A percentile compares a stretch with the other conserved stretches of the same genome.
Conservation (phyloP, 2,888 invertebrate genomes). For the Patella pellucida region DNA sequence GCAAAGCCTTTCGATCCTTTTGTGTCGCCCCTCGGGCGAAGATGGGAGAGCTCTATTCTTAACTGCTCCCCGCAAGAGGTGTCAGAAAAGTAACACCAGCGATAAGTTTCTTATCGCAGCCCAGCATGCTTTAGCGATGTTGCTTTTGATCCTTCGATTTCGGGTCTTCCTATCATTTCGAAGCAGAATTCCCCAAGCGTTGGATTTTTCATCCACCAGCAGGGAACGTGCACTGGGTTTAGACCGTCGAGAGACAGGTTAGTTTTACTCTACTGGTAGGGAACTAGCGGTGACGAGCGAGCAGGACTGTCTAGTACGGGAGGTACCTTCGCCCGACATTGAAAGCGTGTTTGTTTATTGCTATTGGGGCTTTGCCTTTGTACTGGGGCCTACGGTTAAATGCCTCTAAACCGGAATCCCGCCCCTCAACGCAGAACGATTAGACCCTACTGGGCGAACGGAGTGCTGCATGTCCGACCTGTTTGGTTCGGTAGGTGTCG, state of each 20-base stretch:
- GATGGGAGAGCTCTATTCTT: constrained; percentile 2
- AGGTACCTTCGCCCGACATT: neutral
- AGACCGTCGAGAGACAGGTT: constrained; percentile 4
- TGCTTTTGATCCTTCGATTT: constrained; percentile 81
- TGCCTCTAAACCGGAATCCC: too few relatives aligned
- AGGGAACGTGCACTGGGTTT: constrained; percentile 2
- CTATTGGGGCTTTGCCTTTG: too few relatives aligned
- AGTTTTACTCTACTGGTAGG: neutral
- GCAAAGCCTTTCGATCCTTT: neutral
- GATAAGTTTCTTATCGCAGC: constrained; percentile 75
- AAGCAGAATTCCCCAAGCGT: constrained; percentile 81
- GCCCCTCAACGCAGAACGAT: too few relatives aligned
- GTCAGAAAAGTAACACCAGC: constrained; percentile 82
- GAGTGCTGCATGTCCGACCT: too few relatives aligned
- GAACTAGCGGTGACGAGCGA: neutral
- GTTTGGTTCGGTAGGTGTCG: too few relatives aligned
- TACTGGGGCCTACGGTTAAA: too few relatives aligned
- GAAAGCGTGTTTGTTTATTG: too few relatives aligned
- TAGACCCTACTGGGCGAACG: too few relatives aligned
- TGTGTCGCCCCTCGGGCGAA: neutral
- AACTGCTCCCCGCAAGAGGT: constrained; percentile 74
- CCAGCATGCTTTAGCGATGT: constrained; percentile 79
- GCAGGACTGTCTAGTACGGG: neutral
- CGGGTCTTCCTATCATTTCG: constrained; percentile 83
- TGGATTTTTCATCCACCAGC: constrained; percentile 66